Base-by-base conservation (phyloP, 2,113 vertebrate genomes). In the Mastomys natalensis region DNA sequence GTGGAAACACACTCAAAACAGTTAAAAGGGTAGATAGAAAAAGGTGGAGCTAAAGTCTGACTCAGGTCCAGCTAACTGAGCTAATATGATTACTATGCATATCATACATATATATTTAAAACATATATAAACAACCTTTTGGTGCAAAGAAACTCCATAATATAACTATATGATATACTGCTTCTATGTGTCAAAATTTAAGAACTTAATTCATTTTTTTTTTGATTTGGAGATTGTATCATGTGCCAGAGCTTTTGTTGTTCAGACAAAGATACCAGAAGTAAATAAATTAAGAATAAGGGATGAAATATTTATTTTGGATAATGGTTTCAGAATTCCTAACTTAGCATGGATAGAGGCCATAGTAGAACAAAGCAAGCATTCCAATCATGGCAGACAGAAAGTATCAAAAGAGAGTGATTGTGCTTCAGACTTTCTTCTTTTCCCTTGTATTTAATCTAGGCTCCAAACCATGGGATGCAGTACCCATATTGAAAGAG, bases 201-300 rank as follows among this genome's bases (percentile, higher is more conserved):
- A 73, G 76, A 95, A 82, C 40, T 43, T 34, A 95, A 89, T 88
- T 87, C 2, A 93, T 82, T 31, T 91, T 81, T 74, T 74, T 37
- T 45, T 60, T 89, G 68, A 94, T 95, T 96, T 95, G 37, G 51
- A 90, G 34, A 97, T 12, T 82, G 68, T 91, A 34, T 85, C 24
- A 10, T 55, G 13, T 72, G 6, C 55, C 55, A 53, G 48, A 26
- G 2, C 5, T 31, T 89, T 89, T 74, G 26, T 43, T 58, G 5
- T 73, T 74, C 24, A 31, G 24, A 74, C n/a, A 22, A 87, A 87
- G 24, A 74, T 89, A 43, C 16, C 16, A 1, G 0, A 58, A 13
- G 21, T 31, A 89, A 73, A 60, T 53, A 60, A 60, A 21, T 55
- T 74, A 55, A 55, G 37, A 21, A 40, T 60, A 55, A 55, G 37